Conservation (phyloP, 2,113 vertebrate species). For the Otis tarda region DNA sequence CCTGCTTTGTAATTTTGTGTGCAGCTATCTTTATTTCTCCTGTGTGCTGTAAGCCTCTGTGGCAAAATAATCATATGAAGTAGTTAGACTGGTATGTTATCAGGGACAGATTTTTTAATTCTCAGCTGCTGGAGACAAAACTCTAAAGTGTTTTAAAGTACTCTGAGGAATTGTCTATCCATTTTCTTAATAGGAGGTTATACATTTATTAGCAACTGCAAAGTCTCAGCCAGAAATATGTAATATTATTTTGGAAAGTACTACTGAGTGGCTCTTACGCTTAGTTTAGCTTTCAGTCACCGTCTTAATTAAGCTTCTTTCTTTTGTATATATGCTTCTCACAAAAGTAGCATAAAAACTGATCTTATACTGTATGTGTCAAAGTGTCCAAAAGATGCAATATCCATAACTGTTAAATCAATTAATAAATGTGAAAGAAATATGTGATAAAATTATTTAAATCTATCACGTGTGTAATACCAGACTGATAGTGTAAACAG, state of each 20-base stretch:
- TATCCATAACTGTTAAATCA: not conserved
- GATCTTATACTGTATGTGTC: not conserved
- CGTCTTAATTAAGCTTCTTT: not conserved
- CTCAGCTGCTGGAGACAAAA: constrained; percentile 22
- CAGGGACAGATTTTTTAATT: constrained; percentile 57
- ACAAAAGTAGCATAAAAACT: not conserved
- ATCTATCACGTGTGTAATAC: not conserved
- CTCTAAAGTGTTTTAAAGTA: constrained; percentile 43
- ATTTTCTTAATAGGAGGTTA: constrained; percentile 39
- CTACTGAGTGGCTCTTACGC: not conserved
- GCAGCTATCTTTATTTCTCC: constrained; percentile 47
- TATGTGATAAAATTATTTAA: not conserved
- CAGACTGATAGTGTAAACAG: not conserved
- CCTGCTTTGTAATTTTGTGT: not conserved
- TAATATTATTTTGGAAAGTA: not conserved
- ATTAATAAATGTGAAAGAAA: not conserved
- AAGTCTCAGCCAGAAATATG: constrained; percentile 2
- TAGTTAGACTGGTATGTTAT: constrained; percentile 20
- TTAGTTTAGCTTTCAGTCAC: not conserved
- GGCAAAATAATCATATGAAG: constrained; percentile 17
- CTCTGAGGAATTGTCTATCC: constrained; percentile 42
- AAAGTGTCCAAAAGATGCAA: not conserved
- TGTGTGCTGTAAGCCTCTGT: not conserved
- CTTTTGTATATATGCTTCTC: not conserved
- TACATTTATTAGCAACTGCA: constrained; percentile 3